Evolutionary conservation across 1,140 invertebrate species (phyloP), one percentile per base, ranked within the genome.

Genomic region (Nymphalis io): DNA sequence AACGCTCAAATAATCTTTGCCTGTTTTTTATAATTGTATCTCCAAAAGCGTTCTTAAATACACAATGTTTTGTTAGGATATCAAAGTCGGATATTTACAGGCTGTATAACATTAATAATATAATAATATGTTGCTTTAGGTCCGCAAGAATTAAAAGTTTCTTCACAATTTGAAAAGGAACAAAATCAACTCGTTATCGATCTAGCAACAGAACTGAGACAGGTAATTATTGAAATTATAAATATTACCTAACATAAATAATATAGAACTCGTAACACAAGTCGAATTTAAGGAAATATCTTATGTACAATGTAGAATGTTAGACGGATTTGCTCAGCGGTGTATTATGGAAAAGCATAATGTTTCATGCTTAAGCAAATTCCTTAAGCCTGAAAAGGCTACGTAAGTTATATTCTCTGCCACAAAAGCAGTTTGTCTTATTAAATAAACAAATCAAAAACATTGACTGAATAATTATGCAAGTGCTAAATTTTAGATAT

Each of bases 111-210:
- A n/a, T n/a, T n/a, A n/a, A n/a, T n/a, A n/a, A n/a, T n/a, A n/a
- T n/a, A n/a, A n/a, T 64, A 64, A 20, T 39, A 3, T 44, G n/a
- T 57, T 40, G 4, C 73, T 70, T 61, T 69, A 90, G 88, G 81
- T 6, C 87, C 85, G 0, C 70, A 85, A 60, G 88, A 90, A 75
- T 63, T 61, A 15, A 73, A 82, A 75, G 76, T 84, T 6, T 76
- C 79, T 1, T 20, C 66, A 27, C 75, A 83, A 27, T 90, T 85
- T 38, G 78, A 84, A 46, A 83, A 78, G n/a, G 74, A 84, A 53
- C 87, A 90, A 60, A 83, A 86, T 58, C 86, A 85, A 71, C 70
- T 90, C 6, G 87, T 90, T 2, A 85, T 90, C 12, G 86, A 89
- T 55, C 68, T 90, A 1, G 88, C 88, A 6, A 90, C 88, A 13